Conservation (phyloP, 1,140 invertebrate species). For the Drosophila pseudoananassae region DNA sequence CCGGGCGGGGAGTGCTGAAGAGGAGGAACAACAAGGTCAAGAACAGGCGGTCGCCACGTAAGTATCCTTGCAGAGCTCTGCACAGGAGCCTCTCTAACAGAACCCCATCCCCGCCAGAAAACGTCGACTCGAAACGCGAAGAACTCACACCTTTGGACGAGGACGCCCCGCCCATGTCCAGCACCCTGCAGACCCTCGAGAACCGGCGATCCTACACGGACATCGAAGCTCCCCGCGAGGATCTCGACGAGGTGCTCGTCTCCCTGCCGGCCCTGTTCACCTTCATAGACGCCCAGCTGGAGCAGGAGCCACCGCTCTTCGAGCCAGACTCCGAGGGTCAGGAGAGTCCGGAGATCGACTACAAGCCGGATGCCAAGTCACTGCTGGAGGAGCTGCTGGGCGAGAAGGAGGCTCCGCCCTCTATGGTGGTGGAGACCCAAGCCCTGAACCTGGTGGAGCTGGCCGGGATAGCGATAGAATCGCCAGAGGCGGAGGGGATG, state of each 20-base stretch:
- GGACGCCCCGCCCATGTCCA: neutral
- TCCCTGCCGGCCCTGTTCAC: conserved; percentile 2
- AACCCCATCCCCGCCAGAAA: neutral
- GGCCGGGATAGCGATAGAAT: no score
- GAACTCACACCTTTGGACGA: neutral
- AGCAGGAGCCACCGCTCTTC: neutral
- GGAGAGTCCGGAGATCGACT: neutral
- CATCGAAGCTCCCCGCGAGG: neutral
- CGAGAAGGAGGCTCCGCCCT: neutral
- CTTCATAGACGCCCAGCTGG: conserved; percentile 5
- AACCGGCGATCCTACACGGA: neutral
- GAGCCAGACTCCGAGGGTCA: neutral
- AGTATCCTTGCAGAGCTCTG: neutral
- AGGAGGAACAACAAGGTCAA: neutral
- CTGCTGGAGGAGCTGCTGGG: neutral
- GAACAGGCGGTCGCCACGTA: conserved; percentile 1
- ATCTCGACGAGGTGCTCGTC: conserved; percentile 9
- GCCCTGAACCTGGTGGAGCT: neutral
- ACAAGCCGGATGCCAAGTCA: neutral
- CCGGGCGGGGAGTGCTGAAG: neutral
- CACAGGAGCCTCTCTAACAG: no score
- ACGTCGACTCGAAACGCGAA: neutral
- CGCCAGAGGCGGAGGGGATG: no score
- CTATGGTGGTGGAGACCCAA: neutral
- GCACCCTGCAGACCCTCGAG: neutral